Conservation (phyloP, 2,113 vertebrate species). For the Hydrolagus affinis region DNA sequence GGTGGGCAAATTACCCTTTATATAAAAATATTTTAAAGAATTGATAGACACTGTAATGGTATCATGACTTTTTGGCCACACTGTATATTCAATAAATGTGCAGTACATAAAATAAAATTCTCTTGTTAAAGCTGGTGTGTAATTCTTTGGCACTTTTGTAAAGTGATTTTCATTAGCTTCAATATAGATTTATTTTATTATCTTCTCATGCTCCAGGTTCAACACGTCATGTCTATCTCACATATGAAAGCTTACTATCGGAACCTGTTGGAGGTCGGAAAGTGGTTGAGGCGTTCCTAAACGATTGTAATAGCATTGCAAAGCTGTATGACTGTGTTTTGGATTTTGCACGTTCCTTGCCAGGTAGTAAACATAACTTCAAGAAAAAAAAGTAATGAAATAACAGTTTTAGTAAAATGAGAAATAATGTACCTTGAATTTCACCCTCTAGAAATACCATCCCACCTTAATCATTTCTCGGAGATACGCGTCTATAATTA, state of each 20-base stretch:
- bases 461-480: slow-evolving; percentile 81
- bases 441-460: slow-evolving; percentile 74
- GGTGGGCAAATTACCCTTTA: too few relatives aligned
- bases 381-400: neutral
- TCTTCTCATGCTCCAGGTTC: slow-evolving; percentile 56
- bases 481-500: slow-evolving; percentile 96
- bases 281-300: slow-evolving; percentile 96
- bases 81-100: neutral
- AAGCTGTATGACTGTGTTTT: slow-evolving; percentile 91
- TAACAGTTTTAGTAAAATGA: neutral
- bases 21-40: too few relatives aligned
- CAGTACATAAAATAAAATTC: neutral
- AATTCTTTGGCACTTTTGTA: neutral
- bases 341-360: slow-evolving; percentile 79
- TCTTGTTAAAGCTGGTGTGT: neutral
- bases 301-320: slow-evolving; percentile 92
- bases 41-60: too few relatives aligned
- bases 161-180: neutral
- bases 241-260: slow-evolving; percentile 87
- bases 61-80: too few relatives aligned
- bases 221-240: slow-evolving; percentile 87
- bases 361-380: slow-evolving; percentile 57
- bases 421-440: slow-evolving; percentile 29
- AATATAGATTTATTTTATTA: slow-evolving; percentile 32
- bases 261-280: slow-evolving; percentile 93